Conservation (phyloP, 1,140 invertebrate species). For the Hyposmocoma kahamanoa region DNA sequence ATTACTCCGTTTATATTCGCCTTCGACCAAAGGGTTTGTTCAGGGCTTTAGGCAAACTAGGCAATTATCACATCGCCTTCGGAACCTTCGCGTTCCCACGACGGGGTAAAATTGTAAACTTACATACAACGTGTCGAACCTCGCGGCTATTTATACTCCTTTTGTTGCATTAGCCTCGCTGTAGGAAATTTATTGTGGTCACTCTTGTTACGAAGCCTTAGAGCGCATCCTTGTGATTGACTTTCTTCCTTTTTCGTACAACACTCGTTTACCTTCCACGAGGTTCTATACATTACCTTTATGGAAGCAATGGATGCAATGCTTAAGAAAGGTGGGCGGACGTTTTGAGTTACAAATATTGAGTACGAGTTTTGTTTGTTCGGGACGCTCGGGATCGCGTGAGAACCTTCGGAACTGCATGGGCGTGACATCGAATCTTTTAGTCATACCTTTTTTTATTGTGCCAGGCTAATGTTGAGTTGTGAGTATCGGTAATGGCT, state of each 20-base stretch:
- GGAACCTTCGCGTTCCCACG: constrained; percentile 48
- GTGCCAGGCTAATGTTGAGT: constrained; percentile 30
- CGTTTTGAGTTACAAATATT: constrained; percentile 39
- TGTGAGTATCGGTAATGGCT: constrained; percentile 44
- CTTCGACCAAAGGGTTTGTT: constrained; percentile 28
- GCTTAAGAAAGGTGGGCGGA: constrained; percentile 26
- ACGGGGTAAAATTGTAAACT: constrained; percentile 48
- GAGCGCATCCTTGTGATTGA: constrained; percentile 26
- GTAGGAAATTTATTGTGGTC: constrained; percentile 44
- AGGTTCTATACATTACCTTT: not conserved
- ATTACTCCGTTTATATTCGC: constrained; percentile 47
- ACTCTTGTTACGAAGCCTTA: constrained; percentile 38
- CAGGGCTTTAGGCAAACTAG: constrained; percentile 49
- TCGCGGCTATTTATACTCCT: constrained; percentile 36
- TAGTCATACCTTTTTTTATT: constrained; percentile 44
- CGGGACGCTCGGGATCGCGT: constrained; percentile 38
- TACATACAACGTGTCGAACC: constrained; percentile 54
- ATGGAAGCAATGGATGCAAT: constrained; percentile 22
- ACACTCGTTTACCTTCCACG: constrained; percentile 14
- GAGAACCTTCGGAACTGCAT: constrained; percentile 62
- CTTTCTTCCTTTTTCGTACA: constrained; percentile 17
- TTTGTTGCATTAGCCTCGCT: constrained; percentile 40
- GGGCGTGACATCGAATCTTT: constrained; percentile 62
- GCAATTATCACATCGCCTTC: constrained; percentile 56
- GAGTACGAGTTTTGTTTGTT: constrained; percentile 50